Percentiles rank a stretch among this genome's conserved stretches.
Conservation (phyloP, 2,888 invertebrate species). For the Gnatocerus cornutus region DNA sequence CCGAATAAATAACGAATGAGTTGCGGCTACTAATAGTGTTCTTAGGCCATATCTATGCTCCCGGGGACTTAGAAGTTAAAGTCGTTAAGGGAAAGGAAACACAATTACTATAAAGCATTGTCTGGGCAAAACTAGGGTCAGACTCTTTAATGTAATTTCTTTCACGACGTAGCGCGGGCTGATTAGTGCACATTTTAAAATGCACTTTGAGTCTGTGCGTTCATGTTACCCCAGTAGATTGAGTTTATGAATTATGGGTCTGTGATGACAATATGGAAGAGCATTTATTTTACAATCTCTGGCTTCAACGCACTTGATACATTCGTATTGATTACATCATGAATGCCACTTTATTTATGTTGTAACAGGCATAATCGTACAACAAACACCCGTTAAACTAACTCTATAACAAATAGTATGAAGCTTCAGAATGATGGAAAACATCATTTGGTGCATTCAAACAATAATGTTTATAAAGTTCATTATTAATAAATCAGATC, state of each 20-base stretch:
- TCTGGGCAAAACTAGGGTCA: conserved; percentile 61
- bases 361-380: conserved; percentile 1
- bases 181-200: background rate
- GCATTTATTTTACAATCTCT: conserved; percentile 35
- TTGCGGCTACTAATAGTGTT: conserved; percentile 67
- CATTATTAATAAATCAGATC: no score
- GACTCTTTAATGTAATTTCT: conserved; percentile 68
- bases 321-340: conserved; percentile 19
- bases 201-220: background rate
- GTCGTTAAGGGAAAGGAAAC: conserved; percentile 65
- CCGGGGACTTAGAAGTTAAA: conserved; percentile 64
- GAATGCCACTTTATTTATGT: conserved; percentile 26
- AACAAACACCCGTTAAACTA: background rate
- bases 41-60: conserved; percentile 66
- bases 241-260: conserved; percentile 26
- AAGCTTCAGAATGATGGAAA: no score
- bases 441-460: no score
- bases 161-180: conserved; percentile 56
- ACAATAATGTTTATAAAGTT: no score
- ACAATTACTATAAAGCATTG: conserved; percentile 69
- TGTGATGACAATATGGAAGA: conserved; percentile 22
- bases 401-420: no score
- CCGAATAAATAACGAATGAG: conserved; percentile 67
- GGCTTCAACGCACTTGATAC: conserved; percentile 29
- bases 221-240: background rate